Evolutionary conservation across 2,797 vertebrate genomes (phyloP).

Genomic region (Enteromius afrohamiltoni): DNA sequence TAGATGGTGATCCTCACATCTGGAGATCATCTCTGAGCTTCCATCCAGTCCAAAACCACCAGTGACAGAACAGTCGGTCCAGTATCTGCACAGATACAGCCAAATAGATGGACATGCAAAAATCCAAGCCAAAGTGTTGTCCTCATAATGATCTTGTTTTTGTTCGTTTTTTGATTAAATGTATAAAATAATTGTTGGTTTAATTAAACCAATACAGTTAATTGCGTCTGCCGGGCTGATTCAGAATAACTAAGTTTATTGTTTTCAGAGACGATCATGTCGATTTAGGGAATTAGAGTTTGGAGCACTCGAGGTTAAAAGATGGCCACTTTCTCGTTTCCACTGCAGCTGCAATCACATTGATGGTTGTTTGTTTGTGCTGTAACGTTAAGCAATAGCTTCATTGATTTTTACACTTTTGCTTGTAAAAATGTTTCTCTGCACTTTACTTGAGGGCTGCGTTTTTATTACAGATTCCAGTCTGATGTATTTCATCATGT

Average conservation of each 20-base stretch:
- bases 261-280: conserved; percentile 6
- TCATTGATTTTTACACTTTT: conserved; percentile 28
- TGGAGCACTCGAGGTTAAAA: conserved; percentile 12
- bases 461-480: conserved; percentile 14
- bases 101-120: background rate
- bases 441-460: background rate
- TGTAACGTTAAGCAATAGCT: conserved; percentile 3
- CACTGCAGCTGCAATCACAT: conserved; percentile 2
- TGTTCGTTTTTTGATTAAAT: background rate
- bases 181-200: background rate
- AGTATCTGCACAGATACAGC: background rate
- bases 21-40: conserved; percentile 29
- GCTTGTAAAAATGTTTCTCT: conserved; percentile 1
- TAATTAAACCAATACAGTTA: background rate
- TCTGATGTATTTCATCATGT: conserved; percentile 18
- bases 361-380: background rate
- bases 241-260: background rate
- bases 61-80: background rate
- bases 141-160: background rate
- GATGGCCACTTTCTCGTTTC: background rate
- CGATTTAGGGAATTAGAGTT: background rate
- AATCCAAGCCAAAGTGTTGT: background rate
- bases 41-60: background rate
- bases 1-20: conserved; percentile 18
- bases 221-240: background rate